phyloP scores from a whole-genome alignment of 1,140 invertebrate genomes.

The Trichogramma pretiosum region DNA sequence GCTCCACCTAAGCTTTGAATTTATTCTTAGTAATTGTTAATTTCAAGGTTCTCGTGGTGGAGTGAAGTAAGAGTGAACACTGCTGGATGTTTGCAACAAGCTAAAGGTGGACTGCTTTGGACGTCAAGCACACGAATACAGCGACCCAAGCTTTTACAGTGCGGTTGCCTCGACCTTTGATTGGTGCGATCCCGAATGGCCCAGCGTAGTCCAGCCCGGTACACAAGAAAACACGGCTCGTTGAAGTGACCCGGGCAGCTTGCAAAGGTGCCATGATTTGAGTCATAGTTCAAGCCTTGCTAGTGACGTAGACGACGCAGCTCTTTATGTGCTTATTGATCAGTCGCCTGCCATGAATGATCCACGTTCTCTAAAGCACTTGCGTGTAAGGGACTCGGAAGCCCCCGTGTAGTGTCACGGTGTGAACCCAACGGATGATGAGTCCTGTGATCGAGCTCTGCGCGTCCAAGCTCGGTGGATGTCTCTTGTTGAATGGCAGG shows the following conservation, averaged over 20 bases:
- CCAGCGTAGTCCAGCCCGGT: too few species aligned
- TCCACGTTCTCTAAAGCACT: not conserved
- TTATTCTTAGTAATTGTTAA: too few species aligned
- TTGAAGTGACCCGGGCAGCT: not conserved
- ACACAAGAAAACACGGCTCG: too few species aligned
- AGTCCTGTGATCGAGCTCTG: not conserved
- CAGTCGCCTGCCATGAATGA: not conserved
- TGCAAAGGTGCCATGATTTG: not conserved
- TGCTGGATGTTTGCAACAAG: too few species aligned
- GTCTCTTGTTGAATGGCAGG: not conserved
- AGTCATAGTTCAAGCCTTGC: not conserved
- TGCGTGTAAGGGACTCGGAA: not conserved
- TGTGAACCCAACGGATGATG: not conserved
- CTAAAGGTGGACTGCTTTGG: not conserved
- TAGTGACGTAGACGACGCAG: not conserved
- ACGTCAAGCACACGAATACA: too few species aligned
- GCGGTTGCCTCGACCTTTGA: too few species aligned
- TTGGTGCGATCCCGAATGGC: too few species aligned
- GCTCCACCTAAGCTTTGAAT: too few species aligned
- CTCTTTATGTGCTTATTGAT: not conserved
- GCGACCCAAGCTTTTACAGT: too few species aligned
- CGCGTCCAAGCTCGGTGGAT: constrained; percentile 4
- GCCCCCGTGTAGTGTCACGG: not conserved
- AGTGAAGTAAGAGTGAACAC: too few species aligned
- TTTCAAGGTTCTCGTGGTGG: too few species aligned